Evolutionary conservation across 2,113 vertebrate genomes (phyloP).

Genomic region (Alligator mississippiensis): DNA sequence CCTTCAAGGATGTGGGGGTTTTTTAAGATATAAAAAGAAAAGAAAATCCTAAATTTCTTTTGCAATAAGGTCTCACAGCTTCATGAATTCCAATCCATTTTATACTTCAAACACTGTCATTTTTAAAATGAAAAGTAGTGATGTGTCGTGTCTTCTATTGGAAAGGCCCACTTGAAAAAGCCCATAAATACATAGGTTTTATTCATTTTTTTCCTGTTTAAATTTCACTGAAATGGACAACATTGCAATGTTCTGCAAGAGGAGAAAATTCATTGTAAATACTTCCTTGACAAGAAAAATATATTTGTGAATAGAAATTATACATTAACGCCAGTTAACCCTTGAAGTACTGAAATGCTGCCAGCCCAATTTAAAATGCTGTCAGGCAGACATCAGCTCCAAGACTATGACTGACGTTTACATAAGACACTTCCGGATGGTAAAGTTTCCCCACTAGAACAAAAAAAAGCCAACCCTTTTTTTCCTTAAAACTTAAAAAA

Average conservation of each 20-base stretch:
- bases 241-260: slow-evolving; percentile 62
- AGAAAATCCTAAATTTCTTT: not conserved
- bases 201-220: slow-evolving; percentile 60
- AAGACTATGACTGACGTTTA: slow-evolving; percentile 7
- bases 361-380: accelerated
- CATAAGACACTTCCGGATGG: not conserved
- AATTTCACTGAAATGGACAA: slow-evolving; percentile 66
- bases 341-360: slow-evolving; percentile 25
- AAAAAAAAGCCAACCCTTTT: not conserved
- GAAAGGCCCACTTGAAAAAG: slow-evolving; percentile 15
- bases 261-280: slow-evolving; percentile 33
- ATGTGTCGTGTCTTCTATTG: not conserved
- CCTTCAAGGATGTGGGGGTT: not conserved
- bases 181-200: slow-evolving; percentile 59
- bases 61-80: not conserved
- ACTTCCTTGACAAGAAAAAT: slow-evolving; percentile 64
- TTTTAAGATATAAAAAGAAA: slow-evolving; percentile 19
- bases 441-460: slow-evolving; percentile 4
- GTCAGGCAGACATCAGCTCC: not conserved
- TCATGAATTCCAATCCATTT: not conserved
- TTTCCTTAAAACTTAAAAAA: not conserved
- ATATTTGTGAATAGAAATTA: slow-evolving; percentile 60
- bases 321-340: slow-evolving; percentile 45
- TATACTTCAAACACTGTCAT: not conserved
- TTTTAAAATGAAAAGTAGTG: not conserved